phyloP scores from a whole-genome alignment of 2,888 invertebrate species.

The Tribolium freemani region DNA sequence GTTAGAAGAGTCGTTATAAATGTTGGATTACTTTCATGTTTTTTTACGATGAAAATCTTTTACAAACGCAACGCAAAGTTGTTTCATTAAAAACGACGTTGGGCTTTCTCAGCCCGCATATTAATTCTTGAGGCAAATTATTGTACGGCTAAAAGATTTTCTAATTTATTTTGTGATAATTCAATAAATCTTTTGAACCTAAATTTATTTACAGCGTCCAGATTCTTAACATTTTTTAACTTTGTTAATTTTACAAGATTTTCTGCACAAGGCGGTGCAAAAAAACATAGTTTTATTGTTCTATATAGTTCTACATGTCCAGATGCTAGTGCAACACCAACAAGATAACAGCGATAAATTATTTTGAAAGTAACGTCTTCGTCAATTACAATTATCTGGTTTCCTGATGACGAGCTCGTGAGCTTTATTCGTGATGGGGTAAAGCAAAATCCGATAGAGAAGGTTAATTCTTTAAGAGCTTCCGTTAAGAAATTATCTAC shows the following conservation, averaged over 20 bases:
- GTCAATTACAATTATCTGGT: slow-evolving; percentile 32
- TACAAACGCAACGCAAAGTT: slow-evolving; percentile 15
- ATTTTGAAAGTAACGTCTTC: slow-evolving; percentile 26
- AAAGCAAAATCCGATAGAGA: slow-evolving; percentile 49
- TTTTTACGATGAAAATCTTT: slow-evolving; percentile 31
- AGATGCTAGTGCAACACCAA: neutral
- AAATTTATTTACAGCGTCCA: too few relatives aligned
- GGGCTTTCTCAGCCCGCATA: neutral
- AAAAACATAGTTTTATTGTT: neutral
- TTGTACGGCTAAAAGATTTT: neutral
- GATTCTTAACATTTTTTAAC: too few relatives aligned
- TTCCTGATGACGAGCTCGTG: slow-evolving; percentile 29
- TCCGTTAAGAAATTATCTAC: slow-evolving; percentile 52
- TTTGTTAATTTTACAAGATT: too few relatives aligned
- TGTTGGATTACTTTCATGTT: slow-evolving; percentile 31
- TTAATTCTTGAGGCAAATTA: neutral
- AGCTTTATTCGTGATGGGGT: slow-evolving; percentile 42
- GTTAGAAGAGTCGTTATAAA: slow-evolving; percentile 34
- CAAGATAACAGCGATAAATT: slow-evolving; percentile 20
- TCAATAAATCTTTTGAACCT: too few relatives aligned
- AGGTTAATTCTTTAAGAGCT: slow-evolving; percentile 54
- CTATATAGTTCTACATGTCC: slow-evolving; percentile 2
- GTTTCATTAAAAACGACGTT: slow-evolving; percentile 23
- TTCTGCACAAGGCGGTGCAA: too few relatives aligned
- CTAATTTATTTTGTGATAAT: neutral